Conservation (phyloP, 2,888 invertebrate genomes). For the Augiades crinisus region DNA sequence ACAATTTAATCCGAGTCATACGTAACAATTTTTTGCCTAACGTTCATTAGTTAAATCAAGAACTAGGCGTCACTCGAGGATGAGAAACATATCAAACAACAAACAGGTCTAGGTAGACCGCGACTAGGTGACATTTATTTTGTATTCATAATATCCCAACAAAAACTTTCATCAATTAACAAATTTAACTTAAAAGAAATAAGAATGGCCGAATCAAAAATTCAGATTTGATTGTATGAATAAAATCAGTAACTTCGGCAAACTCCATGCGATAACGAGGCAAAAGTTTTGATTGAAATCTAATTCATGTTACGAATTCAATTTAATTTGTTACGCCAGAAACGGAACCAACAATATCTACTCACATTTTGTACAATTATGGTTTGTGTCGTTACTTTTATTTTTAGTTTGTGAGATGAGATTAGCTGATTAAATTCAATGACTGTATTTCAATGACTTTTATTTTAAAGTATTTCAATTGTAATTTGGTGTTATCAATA, state of each 20-base stretch:
- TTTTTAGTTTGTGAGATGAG: neutral
- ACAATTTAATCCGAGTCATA: no score
- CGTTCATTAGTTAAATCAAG: no score
- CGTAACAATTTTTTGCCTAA: no score
- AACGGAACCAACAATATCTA: slow-evolving; percentile 17
- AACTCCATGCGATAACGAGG: slow-evolving; percentile 38
- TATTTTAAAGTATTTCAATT: no score
- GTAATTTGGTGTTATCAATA: no score
- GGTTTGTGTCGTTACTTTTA: neutral
- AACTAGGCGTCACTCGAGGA: no score
- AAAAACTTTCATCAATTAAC: neutral
- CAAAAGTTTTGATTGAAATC: slow-evolving; percentile 38
- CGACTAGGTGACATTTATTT: no score
- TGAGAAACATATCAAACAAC: no score
- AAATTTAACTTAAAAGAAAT: slow-evolving; percentile 24
- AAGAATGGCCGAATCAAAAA: slow-evolving; percentile 28
- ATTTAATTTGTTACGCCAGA: slow-evolving; percentile 27
- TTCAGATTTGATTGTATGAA: slow-evolving; percentile 35
- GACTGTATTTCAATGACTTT: no score
- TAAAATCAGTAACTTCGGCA: slow-evolving; percentile 35
- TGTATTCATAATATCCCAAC: no score
- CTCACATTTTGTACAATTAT: neutral
- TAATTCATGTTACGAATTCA: slow-evolving; percentile 35
- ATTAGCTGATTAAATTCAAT: no score
- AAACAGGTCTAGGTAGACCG: no score